These are phyloP conservation scores for Erythrolamprus reginae DNA, from an alignment of 2,113 vertebrate species.

Conservation along the genomic window DNA sequence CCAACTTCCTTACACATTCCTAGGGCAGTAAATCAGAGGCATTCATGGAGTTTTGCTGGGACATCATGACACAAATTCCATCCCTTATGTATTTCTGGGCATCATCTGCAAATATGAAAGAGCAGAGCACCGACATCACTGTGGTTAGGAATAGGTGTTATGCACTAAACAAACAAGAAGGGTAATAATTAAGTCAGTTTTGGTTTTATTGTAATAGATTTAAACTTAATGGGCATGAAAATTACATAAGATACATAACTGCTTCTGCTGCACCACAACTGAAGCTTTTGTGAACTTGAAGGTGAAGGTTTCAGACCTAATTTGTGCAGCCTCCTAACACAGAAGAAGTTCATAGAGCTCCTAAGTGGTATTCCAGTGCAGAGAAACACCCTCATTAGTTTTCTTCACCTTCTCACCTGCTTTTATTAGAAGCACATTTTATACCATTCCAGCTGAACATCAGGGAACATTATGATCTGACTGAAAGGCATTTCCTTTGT, in stretches of 20 bases:
- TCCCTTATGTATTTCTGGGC: not conserved
- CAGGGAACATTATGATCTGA: slow-evolving; percentile 63
- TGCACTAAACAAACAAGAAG: slow-evolving; percentile 18
- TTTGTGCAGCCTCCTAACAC: slow-evolving; percentile 39
- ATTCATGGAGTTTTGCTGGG: not conserved
- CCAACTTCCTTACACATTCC: not conserved
- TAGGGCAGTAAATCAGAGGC: not conserved
- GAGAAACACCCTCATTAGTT: slow-evolving; percentile 62
- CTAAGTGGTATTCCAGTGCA: slow-evolving; percentile 59
- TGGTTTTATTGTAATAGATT: slow-evolving; percentile 29
- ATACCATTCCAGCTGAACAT: slow-evolving; percentile 61
- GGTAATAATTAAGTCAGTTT: slow-evolving; percentile 26
- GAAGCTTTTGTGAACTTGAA: slow-evolving; percentile 51
- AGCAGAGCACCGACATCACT: not conserved
- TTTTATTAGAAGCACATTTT: slow-evolving; percentile 67
- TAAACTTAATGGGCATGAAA: slow-evolving; percentile 12
- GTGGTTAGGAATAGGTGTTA: not conserved
- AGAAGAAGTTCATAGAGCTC: slow-evolving; percentile 50
- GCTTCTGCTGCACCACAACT: slow-evolving; percentile 20
- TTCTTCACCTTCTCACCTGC: slow-evolving; percentile 65
- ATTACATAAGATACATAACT: slow-evolving; percentile 31
- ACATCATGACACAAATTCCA: not conserved
- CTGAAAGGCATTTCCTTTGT: slow-evolving; percentile 68
- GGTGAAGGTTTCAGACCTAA: slow-evolving; percentile 40
- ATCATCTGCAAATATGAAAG: not conserved